These are phyloP conservation scores for Zaprionus lineosus DNA, from an alignment of 2,888 invertebrate genomes.

Conservation along the genomic window DNA sequence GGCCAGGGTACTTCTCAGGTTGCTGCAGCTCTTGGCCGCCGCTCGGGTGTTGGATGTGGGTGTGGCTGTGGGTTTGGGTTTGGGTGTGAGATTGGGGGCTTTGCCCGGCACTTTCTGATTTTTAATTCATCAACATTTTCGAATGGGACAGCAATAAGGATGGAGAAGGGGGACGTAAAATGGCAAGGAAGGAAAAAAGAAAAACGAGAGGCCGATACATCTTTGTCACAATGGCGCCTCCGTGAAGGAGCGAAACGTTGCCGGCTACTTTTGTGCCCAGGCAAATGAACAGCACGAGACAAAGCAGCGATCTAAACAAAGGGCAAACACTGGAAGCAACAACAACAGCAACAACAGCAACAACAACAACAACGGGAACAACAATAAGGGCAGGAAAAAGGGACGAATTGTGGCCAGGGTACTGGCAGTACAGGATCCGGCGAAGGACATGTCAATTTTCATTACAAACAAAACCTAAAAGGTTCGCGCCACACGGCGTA, in stretches of 20 bases:
- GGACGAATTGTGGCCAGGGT: not conserved
- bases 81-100: too few relatives aligned
- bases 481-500: slow-evolving; percentile 24
- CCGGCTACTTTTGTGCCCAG: slow-evolving; percentile 36
- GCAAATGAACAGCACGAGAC: slow-evolving; percentile 61
- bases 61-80: too few relatives aligned
- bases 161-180: not conserved
- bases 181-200: slow-evolving; percentile 14
- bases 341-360: not conserved
- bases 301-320: slow-evolving; percentile 54
- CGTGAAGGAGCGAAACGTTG: slow-evolving; percentile 8
- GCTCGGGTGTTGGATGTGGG: too few relatives aligned
- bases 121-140: slow-evolving; percentile 61
- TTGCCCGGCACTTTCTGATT: slow-evolving; percentile 39
- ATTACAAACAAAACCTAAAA: slow-evolving; percentile 63
- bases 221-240: slow-evolving; percentile 58
- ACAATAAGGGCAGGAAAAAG: slow-evolving; percentile 25
- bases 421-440: slow-evolving; percentile 39
- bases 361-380: not conserved
- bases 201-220: slow-evolving; percentile 48
- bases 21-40: too few relatives aligned
- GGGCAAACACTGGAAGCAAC: slow-evolving; percentile 22
- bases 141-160: not conserved
- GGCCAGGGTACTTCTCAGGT: too few relatives aligned
- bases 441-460: slow-evolving; percentile 70